A percentile compares a stretch with the other conserved stretches of the same genome.
Evolutionary conservation across 2,113 vertebrate species (phyloP).

Genomic region (Nesospiza acunhae): DNA sequence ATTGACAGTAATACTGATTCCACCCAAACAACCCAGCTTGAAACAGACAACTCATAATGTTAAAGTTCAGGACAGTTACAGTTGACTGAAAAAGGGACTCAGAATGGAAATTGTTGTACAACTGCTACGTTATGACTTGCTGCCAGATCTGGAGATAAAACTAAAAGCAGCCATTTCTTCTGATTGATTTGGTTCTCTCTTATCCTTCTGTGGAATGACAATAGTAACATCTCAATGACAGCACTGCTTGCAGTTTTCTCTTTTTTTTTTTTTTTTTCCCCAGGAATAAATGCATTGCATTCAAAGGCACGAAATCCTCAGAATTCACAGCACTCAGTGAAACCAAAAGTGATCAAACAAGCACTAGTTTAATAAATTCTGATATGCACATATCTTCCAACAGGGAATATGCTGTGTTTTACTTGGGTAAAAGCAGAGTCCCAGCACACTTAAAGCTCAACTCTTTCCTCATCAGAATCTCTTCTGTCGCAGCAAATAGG

Average conservation of each 20-base stretch:
- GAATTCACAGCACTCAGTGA: neutral
- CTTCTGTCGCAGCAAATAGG: neutral
- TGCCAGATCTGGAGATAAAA: constrained; percentile 28
- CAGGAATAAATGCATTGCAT: neutral
- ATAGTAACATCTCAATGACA: neutral
- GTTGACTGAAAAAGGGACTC: constrained; percentile 21
- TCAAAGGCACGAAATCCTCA: neutral
- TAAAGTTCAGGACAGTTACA: constrained; percentile 20
- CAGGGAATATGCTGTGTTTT: neutral
- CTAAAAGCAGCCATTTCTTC: constrained; percentile 19
- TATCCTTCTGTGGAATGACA: neutral
- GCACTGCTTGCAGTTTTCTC: neutral
- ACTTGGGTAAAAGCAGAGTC: neutral
- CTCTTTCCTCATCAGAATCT: neutral
- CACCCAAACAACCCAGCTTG: constrained; percentile 28
- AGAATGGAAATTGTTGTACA: constrained; percentile 36
- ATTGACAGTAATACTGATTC: neutral
- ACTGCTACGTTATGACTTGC: neutral
- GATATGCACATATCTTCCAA: neutral
- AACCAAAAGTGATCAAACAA: neutral
- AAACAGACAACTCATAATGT: constrained; percentile 28
- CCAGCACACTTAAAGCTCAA: neutral
- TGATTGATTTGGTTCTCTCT: neutral
- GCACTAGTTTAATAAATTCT: neutral
- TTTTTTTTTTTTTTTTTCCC: neutral